Conservation (phyloP, 2,888 invertebrate genomes). For the Eupithecia vulgata region DNA sequence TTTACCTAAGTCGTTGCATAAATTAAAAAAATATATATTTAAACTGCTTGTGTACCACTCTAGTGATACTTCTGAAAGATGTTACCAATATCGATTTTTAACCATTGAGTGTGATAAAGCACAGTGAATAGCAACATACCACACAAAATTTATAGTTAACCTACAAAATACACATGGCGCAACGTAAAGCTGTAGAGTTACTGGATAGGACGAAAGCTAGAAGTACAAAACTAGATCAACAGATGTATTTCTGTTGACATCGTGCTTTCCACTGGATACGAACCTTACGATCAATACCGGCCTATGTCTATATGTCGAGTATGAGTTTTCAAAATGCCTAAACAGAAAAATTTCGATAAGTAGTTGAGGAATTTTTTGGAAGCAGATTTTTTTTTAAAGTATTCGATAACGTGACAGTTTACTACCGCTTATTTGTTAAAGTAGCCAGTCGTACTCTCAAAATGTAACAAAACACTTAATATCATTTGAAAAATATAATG, state of each 20-base stretch:
- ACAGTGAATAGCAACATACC: constrained; percentile 42
- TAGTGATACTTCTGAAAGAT: constrained; percentile 10
- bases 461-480: neutral
- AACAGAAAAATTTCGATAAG: neutral
- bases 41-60: neutral
- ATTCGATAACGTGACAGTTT: neutral
- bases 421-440: neutral
- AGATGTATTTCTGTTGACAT: neutral
- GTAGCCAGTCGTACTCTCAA: neutral
- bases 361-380: no score
- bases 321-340: neutral
- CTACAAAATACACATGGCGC: constrained; percentile 47
- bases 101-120: constrained; percentile 39
- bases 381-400: no score
- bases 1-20: no score
- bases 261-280: no score
- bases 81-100: constrained; percentile 41
- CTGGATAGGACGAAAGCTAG: constrained; percentile 27
- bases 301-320: no score
- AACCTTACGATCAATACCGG: no score
- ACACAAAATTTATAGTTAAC: constrained; percentile 45
- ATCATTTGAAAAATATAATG: neutral
- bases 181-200: constrained; percentile 21
- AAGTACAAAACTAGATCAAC: neutral
- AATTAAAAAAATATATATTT: no score